Evolutionary conservation across 2,113 vertebrate genomes (phyloP).

Genomic region (Hippolais icterina): DNA sequence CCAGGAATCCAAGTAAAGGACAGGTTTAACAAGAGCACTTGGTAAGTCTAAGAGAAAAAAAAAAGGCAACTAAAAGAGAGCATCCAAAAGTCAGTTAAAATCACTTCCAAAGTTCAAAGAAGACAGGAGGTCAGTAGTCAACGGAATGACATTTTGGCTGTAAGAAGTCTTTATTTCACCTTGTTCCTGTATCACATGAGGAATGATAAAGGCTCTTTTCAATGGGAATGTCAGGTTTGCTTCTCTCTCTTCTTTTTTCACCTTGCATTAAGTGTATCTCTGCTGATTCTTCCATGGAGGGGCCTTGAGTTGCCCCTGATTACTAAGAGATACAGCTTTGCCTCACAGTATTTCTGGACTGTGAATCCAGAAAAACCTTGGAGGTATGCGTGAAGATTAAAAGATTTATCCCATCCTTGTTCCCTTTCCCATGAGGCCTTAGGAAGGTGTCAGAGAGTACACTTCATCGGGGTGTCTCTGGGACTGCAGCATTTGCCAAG

Average conservation of each 20-base stretch:
- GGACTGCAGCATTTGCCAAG: neutral
- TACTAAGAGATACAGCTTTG: neutral
- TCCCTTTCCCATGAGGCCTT: neutral
- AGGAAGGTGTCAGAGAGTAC: neutral
- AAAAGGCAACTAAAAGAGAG: neutral
- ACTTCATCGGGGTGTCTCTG: neutral
- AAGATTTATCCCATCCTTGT: neutral
- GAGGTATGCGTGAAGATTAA: neutral
- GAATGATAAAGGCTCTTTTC: constrained; percentile 4
- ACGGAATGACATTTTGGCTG: constrained; percentile 45
- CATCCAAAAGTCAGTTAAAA: constrained; percentile 32
- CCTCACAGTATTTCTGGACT: neutral
- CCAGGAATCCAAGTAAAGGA: neutral
- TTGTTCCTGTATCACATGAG: neutral
- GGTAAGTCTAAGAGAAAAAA: neutral
- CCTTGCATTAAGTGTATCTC: neutral
- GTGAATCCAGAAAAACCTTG: neutral
- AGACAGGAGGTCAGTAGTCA: constrained; percentile 29
- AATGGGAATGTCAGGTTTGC: neutral
- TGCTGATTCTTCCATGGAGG: neutral
- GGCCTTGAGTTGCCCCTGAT: neutral
- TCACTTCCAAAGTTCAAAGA: constrained; percentile 22
- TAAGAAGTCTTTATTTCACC: neutral
- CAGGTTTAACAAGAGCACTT: neutral
- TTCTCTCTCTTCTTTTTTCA: neutral